Conservation (phyloP, 2,797 vertebrate genomes). For the Etheostoma perlongum region DNA sequence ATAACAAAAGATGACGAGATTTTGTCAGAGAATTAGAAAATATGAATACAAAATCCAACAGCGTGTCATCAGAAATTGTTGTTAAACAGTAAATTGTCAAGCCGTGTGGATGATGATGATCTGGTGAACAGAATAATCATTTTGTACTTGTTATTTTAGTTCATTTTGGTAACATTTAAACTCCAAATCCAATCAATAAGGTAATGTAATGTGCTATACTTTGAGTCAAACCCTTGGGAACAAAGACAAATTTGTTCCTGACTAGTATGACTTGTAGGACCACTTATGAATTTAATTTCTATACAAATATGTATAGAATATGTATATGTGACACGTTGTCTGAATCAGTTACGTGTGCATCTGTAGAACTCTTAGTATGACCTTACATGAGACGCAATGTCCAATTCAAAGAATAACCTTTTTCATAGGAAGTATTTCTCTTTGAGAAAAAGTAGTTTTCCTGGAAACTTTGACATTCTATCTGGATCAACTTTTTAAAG, state of each 20-base stretch:
- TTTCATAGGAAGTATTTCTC: background rate
- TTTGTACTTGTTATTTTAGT: background rate
- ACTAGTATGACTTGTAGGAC: background rate
- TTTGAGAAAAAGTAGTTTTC: background rate
- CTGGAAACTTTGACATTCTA: background rate
- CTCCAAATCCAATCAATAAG: background rate
- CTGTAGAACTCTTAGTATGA: background rate
- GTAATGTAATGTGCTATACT: background rate
- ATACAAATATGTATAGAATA: too few species aligned
- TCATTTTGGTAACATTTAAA: background rate
- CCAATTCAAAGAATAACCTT: background rate
- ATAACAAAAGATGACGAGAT: background rate
- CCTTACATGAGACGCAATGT: background rate
- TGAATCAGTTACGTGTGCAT: background rate
- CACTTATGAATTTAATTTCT: background rate
- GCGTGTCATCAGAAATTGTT: background rate
- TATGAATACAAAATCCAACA: background rate
- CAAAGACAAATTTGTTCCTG: background rate
- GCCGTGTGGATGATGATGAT: background rate
- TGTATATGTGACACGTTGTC: background rate
- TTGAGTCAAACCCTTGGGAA: background rate
- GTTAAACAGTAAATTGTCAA: background rate
- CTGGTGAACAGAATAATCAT: background rate
- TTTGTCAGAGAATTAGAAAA: background rate
- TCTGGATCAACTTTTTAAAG: too few species aligned